Conservation (phyloP, 2,888 invertebrate genomes). For the Operophtera brumata region DNA sequence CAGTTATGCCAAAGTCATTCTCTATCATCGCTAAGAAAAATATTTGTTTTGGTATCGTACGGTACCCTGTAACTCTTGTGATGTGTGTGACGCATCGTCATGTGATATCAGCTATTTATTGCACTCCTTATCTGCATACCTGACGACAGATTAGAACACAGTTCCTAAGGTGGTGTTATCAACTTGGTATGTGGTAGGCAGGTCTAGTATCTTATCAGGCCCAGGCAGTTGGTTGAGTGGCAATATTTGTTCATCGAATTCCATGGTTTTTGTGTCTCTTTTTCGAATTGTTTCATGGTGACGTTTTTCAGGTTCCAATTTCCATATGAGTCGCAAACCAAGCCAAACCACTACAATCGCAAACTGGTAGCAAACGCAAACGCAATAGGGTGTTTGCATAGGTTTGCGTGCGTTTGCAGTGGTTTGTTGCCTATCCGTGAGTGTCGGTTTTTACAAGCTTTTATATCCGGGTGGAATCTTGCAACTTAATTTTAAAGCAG, state of each 20-base stretch:
- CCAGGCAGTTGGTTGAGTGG: slow-evolving; percentile 43
- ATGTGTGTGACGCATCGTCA: slow-evolving; percentile 42
- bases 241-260: slow-evolving; percentile 60
- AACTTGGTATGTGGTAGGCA: slow-evolving; percentile 29
- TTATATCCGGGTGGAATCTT: too few relatives aligned
- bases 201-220: slow-evolving; percentile 27
- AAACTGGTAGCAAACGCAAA: too few relatives aligned
- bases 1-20: too few relatives aligned
- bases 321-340: too few relatives aligned
- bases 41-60: too few relatives aligned
- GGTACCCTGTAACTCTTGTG: neutral
- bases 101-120: slow-evolving; percentile 44
- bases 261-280: slow-evolving; percentile 43
- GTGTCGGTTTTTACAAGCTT: too few relatives aligned
- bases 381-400: too few relatives aligned
- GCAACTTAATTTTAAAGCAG: too few relatives aligned
- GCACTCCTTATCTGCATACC: slow-evolving; percentile 38
- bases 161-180: slow-evolving; percentile 20
- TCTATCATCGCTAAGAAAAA: too few relatives aligned
- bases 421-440: too few relatives aligned
- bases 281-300: slow-evolving; percentile 46
- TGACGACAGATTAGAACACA: slow-evolving; percentile 17
- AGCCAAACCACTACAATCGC: too few relatives aligned
- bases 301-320: slow-evolving; percentile 32
- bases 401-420: too few relatives aligned